phyloP scores from a whole-genome alignment of 1,140 invertebrate species.

The Stegodyphus dumicola region DNA sequence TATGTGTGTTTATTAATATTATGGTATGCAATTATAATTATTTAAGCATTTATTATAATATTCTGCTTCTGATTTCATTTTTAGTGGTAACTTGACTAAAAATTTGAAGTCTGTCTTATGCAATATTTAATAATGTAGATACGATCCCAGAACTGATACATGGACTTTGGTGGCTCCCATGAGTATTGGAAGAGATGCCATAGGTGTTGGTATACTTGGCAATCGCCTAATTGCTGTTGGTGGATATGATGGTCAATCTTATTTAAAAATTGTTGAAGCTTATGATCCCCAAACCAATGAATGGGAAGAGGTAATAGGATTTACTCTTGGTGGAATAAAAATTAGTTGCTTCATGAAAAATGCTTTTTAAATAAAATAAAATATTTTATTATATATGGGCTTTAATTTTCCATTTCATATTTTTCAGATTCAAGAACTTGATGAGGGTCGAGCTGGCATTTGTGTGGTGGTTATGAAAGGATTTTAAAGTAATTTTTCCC shows the following conservation, averaged over 20 bases:
- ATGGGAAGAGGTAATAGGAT: conserved; percentile 65
- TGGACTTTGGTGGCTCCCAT: conserved; percentile 69
- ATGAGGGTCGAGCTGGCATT: conserved; percentile 80
- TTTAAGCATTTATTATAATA: too few species aligned
- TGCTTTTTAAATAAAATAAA: not conserved
- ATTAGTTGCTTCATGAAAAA: not conserved
- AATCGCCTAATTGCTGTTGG: conserved; percentile 72
- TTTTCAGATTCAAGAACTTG: conserved; percentile 46
- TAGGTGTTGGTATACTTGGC: conserved; percentile 68
- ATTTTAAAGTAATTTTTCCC: not conserved
- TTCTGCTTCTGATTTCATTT: too few species aligned
- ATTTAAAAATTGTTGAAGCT: conserved; percentile 81
- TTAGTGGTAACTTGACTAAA: too few species aligned
- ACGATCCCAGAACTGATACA: conserved; percentile 69
- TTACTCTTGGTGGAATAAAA: not conserved
- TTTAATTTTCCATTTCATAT: not conserved
- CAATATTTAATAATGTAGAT: conserved; percentile 62
- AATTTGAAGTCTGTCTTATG: too few species aligned
- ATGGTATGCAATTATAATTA: too few species aligned
- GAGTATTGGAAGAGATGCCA: conserved; percentile 66
- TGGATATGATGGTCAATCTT: conserved; percentile 86
- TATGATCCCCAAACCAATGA: conserved; percentile 82
- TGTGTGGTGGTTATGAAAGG: conserved; percentile 79
- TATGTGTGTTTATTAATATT: too few species aligned
- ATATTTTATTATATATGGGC: not conserved